Evolutionary conservation across 2,113 vertebrate genomes (phyloP).

Genomic region (Onychorhynchus coronatus): DNA sequence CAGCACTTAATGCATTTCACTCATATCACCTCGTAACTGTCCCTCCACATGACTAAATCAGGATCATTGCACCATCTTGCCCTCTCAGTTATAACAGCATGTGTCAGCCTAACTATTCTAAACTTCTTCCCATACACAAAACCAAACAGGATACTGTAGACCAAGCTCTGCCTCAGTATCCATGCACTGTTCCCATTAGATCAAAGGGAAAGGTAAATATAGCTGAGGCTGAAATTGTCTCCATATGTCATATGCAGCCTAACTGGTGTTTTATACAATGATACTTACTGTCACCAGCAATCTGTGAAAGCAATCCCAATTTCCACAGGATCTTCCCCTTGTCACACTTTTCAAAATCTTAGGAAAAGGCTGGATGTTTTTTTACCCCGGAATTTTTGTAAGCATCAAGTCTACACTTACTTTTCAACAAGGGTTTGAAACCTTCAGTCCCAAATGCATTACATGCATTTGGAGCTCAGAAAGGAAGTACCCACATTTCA

Average conservation of each 20-base stretch:
- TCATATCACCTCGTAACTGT: background rate
- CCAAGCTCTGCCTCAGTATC: background rate
- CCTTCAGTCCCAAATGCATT: background rate
- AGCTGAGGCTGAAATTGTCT: conserved; percentile 37
- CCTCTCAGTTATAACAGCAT: background rate
- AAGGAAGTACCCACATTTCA: background rate
- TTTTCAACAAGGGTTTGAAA: conserved; percentile 20
- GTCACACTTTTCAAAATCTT: background rate
- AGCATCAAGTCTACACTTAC: background rate
- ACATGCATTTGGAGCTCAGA: background rate
- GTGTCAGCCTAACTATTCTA: background rate
- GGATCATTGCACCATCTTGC: background rate
- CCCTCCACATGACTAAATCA: background rate
- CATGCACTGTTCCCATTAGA: background rate
- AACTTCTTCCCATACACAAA: background rate
- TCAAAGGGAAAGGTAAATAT: conserved; percentile 52
- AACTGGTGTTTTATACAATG: conserved; percentile 2
- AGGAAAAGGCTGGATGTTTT: background rate
- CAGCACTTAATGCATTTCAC: conserved; percentile 19
- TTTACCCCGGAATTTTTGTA: background rate
- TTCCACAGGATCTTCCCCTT: background rate
- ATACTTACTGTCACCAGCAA: conserved; percentile 42
- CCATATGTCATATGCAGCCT: conserved; percentile 19
- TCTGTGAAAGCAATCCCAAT: conserved; percentile 2
- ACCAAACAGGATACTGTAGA: background rate